Base-by-base conservation (phyloP, 2,113 vertebrate species). In the Theropithecus gelada region DNA sequence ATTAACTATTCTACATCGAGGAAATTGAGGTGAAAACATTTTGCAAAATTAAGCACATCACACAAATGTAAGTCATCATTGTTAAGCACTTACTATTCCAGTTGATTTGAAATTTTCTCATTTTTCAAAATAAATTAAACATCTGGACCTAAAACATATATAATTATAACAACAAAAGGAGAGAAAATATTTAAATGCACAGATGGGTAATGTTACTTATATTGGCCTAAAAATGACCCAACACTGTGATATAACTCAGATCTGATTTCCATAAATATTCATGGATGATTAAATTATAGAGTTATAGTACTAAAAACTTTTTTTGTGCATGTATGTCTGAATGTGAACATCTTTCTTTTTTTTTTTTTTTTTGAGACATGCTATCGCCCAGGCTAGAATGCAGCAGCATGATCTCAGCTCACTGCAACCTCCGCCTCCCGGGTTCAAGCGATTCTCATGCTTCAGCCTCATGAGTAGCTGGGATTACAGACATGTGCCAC, bases 191-290 rank as follows among this genome's bases (percentile, higher is more conserved):
- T 88, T 76, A 32, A 32, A 86, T 84, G 70, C 43, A 78, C 88
- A 95, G 85, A 83, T 96, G 88, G 68, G 8, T 27, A 97, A 22
- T 93, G 43, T 94, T 97, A 80, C 88, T 95, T 93, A 57, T 70
- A 96, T 94, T 59, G 8, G n/a, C 35, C 93, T 97, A 93, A 97
- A 98, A 97, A 97, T 97, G 97, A 70, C 18, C n/a, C 45, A 45
- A 48, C 25, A 23, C 57, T 4, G 2, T 79, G 94, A 95, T 81
- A 86, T 68, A n/a, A 93, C 40, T 83, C 90, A 97, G n/a, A 35
- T 52, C n/a, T 52, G 66, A 25, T 85, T 87, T 48, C 70, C 78
- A 59, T 64, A 68, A 81, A 90, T 96, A 97, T 91, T 98, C 97
- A 93, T n/a, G 13, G 2, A 13, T 72, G 48, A 95, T 73, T 96